Conservation (phyloP, 2,888 invertebrate species). For the Lingula anatina region DNA sequence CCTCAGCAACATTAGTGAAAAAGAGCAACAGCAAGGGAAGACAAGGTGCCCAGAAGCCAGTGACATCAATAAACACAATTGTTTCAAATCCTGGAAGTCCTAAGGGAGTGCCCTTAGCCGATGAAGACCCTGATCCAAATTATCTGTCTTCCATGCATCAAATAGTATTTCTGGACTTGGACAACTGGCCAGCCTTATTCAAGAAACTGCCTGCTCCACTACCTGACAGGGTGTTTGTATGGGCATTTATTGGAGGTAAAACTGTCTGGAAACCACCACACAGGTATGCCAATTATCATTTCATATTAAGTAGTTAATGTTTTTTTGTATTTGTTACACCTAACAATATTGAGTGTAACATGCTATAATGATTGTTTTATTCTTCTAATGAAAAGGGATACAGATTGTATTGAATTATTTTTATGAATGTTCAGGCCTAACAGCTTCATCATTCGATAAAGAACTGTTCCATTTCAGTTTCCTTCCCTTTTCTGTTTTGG, state of each 20-base stretch:
- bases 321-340: too few species aligned
- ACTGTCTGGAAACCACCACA: constrained; percentile 18
- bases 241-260: constrained; percentile 25
- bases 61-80: too few species aligned
- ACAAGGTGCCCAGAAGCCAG: too few species aligned
- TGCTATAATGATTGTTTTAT: too few species aligned
- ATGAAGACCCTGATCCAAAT: constrained; percentile 1
- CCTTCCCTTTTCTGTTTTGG: constrained; percentile 8
- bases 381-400: too few species aligned
- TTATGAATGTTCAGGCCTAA: too few species aligned
- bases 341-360: too few species aligned
- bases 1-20: neutral
- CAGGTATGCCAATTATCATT: constrained; percentile 8
- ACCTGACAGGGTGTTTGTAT: constrained; percentile 23
- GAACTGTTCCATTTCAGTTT: too few species aligned
- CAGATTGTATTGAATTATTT: too few species aligned
- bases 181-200: constrained; percentile 27
- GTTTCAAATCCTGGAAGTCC: neutral
- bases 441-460: too few species aligned
- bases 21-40: neutral
- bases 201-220: constrained; percentile 15
- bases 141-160: constrained; percentile 18
- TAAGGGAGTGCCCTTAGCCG: neutral
- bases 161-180: constrained; percentile 29
- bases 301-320: too few species aligned